Evolutionary conservation across 2,888 invertebrate genomes (phyloP), one percentile per base, ranked within the genome.

Genomic region (Rhamphomyia laevipes): DNA sequence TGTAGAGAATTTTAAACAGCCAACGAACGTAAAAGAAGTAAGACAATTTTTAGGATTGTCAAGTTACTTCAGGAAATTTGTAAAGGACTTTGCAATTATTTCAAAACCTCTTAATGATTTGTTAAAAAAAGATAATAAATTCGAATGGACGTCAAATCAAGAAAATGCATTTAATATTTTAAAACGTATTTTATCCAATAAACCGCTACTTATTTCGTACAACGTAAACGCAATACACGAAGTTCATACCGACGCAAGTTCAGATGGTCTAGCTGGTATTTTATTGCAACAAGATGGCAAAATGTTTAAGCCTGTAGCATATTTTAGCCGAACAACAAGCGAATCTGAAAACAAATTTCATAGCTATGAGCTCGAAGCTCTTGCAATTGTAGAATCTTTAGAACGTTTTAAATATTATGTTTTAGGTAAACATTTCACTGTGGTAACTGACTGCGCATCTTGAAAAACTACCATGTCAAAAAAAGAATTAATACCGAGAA

Each of bases 231-330:
- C 30, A 30, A 10, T 30, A 9, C 45, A 45, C 18, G 35, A 45
- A 16, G 45, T 45, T 12, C 45, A 45, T 17, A 45, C 45, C 4
- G 45, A 45, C 18, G 45, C 45, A 4, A 18, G 45, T 35, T 33
- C 45, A 5, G 5, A 11, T 4, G 44, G 44, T 15, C 9, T 30
- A 11, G 44, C 44, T 7, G 44, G 44, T 3, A 44, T 44, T 7
- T 15, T 44, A 3, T 16, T 44, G 30, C 44, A 44, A 15, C 16
- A 27, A 30, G 45, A 45, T 35, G 17, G 35, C 2, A 18, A 18
- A 18, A 18, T 45, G 11, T n/a, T n/a, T n/a, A n/a, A n/a, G n/a
- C n/a, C n/a, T n/a, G n/a, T n/a, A n/a, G n/a, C n/a, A n/a, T n/a
- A 47, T 42, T 45, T 35, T 35, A 45, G 35, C 13, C 6, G 45